A percentile compares a stretch with the other conserved stretches of the same genome.
Conservation (phyloP, 1,140 invertebrate species). For the Chionoecetes opilio region DNA sequence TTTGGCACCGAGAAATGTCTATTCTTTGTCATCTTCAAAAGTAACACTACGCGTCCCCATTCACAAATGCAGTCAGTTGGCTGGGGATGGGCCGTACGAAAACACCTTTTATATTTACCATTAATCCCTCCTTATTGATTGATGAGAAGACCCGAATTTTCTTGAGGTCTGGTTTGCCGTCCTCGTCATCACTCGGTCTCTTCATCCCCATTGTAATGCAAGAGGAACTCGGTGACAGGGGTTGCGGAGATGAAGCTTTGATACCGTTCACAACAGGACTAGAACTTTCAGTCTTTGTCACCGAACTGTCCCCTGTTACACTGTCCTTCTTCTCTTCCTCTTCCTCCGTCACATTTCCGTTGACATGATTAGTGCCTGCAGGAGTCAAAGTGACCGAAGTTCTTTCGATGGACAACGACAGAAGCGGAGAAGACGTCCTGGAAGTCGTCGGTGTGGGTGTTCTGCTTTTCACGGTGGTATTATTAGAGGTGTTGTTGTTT, state of each 20-base stretch:
- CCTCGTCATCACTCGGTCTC: slow-evolving; percentile 52
- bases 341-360: neutral
- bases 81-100: neutral
- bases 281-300: neutral
- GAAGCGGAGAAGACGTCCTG: slow-evolving; percentile 29
- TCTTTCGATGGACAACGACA: neutral
- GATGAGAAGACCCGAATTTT: slow-evolving; percentile 36
- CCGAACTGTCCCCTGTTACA: neutral
- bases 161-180: slow-evolving; percentile 46
- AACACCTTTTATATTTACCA: slow-evolving; percentile 24
- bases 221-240: too few species aligned
- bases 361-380: neutral
- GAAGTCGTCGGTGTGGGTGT: slow-evolving; percentile 17
- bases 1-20: too few species aligned
- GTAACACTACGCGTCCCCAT: too few species aligned
- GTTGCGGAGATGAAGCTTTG: too few species aligned
- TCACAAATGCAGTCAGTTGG: too few species aligned
- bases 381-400: neutral
- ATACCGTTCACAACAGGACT: neutral
- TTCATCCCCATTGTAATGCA: neutral
- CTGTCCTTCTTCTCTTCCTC: neutral
- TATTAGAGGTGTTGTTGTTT: neutral
- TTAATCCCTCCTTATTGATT: neutral
- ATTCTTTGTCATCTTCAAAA: too few species aligned
- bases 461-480: neutral